These are phyloP conservation scores for Idris sp. DNA, from an alignment of 1,140 invertebrate species.

Conservation along the genomic window DNA sequence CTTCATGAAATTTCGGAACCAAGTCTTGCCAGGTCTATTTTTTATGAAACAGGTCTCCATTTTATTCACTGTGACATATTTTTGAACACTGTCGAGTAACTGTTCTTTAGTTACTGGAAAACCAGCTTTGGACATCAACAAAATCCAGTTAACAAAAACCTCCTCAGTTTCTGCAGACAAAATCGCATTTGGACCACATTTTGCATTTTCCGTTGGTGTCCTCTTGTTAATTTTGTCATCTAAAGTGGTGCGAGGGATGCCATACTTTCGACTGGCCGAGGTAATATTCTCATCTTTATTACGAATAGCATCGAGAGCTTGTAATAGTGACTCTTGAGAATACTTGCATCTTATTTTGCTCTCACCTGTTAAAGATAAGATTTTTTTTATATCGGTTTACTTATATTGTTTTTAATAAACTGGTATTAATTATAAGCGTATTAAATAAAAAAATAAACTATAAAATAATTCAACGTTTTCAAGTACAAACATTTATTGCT, in stretches of 20 bases:
- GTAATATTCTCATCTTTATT: not conserved
- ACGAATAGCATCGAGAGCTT: constrained; percentile 5
- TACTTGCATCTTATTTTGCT: not conserved
- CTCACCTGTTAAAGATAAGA: too few species aligned
- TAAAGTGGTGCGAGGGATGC: constrained; percentile 13
- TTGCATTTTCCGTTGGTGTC: not conserved
- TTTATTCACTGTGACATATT: constrained; percentile 58
- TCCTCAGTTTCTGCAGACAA: constrained; percentile 64
- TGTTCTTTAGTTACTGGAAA: constrained; percentile 67
- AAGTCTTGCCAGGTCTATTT: constrained; percentile 5
- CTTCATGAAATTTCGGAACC: constrained; percentile 12
- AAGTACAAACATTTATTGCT: too few species aligned
- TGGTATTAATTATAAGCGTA: too few species aligned
- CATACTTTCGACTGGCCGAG: constrained; percentile 8
- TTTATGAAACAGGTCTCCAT: constrained; percentile 2
- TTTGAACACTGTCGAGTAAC: constrained; percentile 68
- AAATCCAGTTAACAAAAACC: constrained; percentile 66
- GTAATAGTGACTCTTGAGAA: not conserved
- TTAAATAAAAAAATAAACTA: too few species aligned
- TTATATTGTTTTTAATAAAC: too few species aligned
- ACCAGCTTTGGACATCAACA: constrained; percentile 62
- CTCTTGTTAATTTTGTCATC: constrained; percentile 12
- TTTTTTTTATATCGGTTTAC: too few species aligned
- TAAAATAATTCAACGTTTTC: too few species aligned
- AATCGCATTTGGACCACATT: constrained; percentile 62